These are phyloP conservation scores for Leucoraja erinaceus DNA, from an alignment of 2,113 vertebrate genomes.

Conservation along the genomic window DNA sequence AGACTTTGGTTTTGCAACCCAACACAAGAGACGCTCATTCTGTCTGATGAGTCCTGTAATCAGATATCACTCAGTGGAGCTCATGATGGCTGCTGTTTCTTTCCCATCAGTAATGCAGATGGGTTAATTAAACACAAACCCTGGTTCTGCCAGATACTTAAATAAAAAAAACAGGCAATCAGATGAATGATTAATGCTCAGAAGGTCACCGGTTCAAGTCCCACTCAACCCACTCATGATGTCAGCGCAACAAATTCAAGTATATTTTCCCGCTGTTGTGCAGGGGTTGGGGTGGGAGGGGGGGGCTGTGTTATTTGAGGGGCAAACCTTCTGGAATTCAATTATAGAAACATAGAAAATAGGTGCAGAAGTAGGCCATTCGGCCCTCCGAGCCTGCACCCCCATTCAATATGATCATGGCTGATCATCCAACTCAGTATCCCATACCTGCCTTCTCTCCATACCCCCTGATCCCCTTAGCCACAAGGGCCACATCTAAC, in stretches of 20 bases:
- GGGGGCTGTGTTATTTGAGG: too few species aligned
- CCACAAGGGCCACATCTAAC: too few species aligned
- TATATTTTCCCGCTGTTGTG: neutral
- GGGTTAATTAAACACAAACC: neutral
- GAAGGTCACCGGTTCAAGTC: neutral
- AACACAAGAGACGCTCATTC: neutral
- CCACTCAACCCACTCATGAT: neutral
- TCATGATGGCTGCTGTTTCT: neutral
- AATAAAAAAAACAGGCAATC: neutral
- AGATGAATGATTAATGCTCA: neutral
- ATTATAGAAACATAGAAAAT: too few species aligned
- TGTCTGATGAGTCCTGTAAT: neutral
- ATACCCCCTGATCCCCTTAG: too few species aligned
- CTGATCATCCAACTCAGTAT: too few species aligned
- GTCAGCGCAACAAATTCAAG: neutral
- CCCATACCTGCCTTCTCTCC: too few species aligned
- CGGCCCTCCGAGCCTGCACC: too few species aligned
- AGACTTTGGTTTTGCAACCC: neutral
- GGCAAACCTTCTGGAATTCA: too few species aligned
- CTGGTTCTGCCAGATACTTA: neutral
- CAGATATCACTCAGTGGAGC: neutral
- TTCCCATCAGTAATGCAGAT: neutral
- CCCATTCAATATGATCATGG: too few species aligned
- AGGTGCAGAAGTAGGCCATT: too few species aligned
- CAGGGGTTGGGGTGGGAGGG: neutral